These are phyloP conservation scores for Bungarus multicinctus DNA, from an alignment of 2,113 vertebrate genomes.

Conservation along the genomic window DNA sequence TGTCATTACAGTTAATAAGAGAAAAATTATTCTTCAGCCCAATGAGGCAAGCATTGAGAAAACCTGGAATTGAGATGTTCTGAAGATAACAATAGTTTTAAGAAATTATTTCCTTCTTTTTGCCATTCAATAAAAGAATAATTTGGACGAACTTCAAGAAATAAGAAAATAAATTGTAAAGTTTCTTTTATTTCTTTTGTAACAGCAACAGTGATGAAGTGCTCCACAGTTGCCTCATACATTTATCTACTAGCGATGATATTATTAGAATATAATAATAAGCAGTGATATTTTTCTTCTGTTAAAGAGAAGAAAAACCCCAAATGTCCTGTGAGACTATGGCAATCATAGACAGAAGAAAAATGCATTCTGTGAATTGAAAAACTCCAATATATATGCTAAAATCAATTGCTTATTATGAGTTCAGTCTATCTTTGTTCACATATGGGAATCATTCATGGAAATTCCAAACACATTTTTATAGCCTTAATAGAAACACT, in stretches of 20 bases:
- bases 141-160: not conserved
- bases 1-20: not conserved
- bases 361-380: not conserved
- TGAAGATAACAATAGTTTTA: not conserved
- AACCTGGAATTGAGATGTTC: not conserved
- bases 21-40: not conserved
- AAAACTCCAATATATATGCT: not conserved
- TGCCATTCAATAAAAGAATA: not conserved
- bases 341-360: not conserved
- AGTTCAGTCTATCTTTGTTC: not conserved
- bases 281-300: not conserved
- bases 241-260: not conserved
- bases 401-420: not conserved
- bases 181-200: not conserved
- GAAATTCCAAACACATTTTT: not conserved
- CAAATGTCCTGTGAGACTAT: not conserved
- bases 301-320: not conserved
- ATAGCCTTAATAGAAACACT: not conserved
- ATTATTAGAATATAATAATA: not conserved
- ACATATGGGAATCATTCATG: not conserved
- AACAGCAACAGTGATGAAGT: not conserved
- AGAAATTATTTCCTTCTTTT: not conserved
- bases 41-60: not conserved
- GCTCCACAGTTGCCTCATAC: not conserved
- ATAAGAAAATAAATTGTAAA: not conserved